phyloP scores from a whole-genome alignment of 2,888 invertebrate genomes.

The Papilio protenor region DNA sequence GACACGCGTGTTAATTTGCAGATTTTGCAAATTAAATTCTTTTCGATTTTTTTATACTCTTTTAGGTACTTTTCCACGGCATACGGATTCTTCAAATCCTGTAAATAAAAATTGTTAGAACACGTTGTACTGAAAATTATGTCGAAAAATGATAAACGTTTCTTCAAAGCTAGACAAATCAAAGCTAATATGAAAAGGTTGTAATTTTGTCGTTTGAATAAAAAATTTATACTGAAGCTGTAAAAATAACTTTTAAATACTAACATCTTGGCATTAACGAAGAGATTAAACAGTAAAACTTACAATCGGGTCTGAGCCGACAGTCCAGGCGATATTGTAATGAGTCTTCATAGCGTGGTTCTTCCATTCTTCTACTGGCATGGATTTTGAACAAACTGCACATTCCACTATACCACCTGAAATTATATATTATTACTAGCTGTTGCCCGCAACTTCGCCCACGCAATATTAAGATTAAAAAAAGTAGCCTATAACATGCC shows the following conservation, averaged over 20 bases:
- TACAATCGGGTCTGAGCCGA: constrained; percentile 66
- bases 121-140: neutral
- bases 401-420: constrained; percentile 55
- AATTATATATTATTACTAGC: constrained; percentile 34
- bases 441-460: too few relatives aligned
- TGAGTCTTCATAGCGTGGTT: constrained; percentile 64
- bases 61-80: constrained; percentile 74
- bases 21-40: constrained; percentile 79
- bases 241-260: neutral
- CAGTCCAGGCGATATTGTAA: constrained; percentile 70
- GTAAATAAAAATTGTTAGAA: constrained; percentile 50
- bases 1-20: constrained; percentile 82
- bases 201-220: too few relatives aligned
- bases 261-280: neutral
- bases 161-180: too few relatives aligned
- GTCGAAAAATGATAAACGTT: too few relatives aligned
- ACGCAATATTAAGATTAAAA: too few relatives aligned
- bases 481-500: too few relatives aligned
- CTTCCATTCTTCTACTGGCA: constrained; percentile 56
- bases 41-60: constrained; percentile 70
- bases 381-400: constrained; percentile 59
- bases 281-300: constrained; percentile 48
- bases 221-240: too few relatives aligned
- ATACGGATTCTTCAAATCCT: constrained; percentile 82
- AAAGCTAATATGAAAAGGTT: too few relatives aligned